Evolutionary conservation across 2,797 vertebrate species (phyloP).

Genomic region (Streptopelia turtur): DNA sequence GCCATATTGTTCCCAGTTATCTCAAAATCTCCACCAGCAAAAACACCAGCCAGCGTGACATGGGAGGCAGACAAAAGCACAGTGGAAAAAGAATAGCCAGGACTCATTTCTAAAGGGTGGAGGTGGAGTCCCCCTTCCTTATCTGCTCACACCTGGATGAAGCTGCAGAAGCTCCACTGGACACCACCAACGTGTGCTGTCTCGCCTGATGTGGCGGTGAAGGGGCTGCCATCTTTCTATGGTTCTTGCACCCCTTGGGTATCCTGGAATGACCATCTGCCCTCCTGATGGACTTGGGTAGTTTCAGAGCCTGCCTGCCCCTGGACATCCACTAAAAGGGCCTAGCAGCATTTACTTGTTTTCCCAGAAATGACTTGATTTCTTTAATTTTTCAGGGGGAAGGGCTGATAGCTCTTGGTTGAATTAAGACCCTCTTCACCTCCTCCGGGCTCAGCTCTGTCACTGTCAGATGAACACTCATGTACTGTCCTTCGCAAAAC

Average conservation of each 20-base stretch:
- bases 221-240: not conserved
- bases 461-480: fast-evolving
- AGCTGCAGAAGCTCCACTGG: not conserved
- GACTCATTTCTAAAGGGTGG: not conserved
- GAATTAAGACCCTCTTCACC: not conserved
- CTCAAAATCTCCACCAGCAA: not conserved
- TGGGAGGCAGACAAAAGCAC: not conserved
- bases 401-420: not conserved
- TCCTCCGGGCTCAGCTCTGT: not conserved
- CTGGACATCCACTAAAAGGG: not conserved
- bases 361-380: not conserved
- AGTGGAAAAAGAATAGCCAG: not conserved
- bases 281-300: not conserved
- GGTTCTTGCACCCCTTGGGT: not conserved
- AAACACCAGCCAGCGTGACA: not conserved
- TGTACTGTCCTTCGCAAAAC: not conserved
- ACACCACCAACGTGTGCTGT: fast-evolving
- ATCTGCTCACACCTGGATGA: too few relatives aligned
- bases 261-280: not conserved
- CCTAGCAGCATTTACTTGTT: not conserved
- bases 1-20: not conserved
- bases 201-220: not conserved
- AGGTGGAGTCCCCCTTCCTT: not conserved
- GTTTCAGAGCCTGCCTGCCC: not conserved
- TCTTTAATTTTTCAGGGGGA: not conserved